Evolutionary conservation across 30 jellyfish, hydroid and myxozoan species (phyloP).

Genomic region (Catostylus mosaicus): DNA sequence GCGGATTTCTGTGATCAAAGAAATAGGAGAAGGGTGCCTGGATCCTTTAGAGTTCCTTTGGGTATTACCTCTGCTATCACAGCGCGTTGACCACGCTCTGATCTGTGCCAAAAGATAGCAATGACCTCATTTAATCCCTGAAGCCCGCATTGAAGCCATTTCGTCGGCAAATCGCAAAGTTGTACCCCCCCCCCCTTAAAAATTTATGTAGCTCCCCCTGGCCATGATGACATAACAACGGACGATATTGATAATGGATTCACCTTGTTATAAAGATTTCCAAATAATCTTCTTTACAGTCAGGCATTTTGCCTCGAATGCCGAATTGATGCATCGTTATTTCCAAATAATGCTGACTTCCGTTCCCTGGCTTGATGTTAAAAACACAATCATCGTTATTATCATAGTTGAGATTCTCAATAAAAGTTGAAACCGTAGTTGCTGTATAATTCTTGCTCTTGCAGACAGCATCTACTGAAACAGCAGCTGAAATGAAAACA

Average conservation of each 20-base stretch:
- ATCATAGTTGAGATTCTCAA: neutral
- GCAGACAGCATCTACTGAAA: neutral
- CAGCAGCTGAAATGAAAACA: neutral
- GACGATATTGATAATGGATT: neutral
- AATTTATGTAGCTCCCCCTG: neutral
- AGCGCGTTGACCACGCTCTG: neutral
- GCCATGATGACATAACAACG: neutral
- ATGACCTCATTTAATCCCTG: neutral
- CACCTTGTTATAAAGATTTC: constrained; percentile 12
- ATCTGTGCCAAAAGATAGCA: neutral
- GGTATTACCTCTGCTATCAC: too few relatives aligned
- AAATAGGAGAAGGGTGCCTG: too few relatives aligned
- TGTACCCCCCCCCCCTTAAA: neutral
- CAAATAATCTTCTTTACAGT: constrained; percentile 11
- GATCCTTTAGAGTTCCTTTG: too few relatives aligned
- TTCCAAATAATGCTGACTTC: neutral
- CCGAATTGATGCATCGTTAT: neutral
- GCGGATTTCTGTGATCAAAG: too few relatives aligned
- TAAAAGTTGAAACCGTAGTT: neutral
- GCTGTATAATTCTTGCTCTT: constrained; percentile 1
- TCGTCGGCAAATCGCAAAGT: neutral
- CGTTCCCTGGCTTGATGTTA: neutral
- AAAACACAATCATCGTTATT: neutral
- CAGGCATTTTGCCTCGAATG: constrained; percentile 17
- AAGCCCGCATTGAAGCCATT: neutral